Percentiles rank a stretch among this genome's conserved stretches.
Conservation (phyloP, 2,888 invertebrate species). For the Chironomus riparius region DNA sequence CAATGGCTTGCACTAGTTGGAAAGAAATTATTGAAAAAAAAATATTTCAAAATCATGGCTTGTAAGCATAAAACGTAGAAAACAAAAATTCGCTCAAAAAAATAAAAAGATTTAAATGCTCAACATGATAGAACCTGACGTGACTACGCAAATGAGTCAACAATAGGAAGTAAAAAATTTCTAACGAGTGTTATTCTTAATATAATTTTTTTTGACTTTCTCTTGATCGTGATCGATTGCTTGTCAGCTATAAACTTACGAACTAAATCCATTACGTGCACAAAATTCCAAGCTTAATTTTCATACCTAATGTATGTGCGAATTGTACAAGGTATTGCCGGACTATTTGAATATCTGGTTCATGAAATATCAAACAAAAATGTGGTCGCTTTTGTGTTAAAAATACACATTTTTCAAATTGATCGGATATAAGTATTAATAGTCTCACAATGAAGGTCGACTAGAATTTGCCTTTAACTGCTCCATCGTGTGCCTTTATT, state of each 20-base stretch:
- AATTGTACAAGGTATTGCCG: background rate
- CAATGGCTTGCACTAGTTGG: background rate
- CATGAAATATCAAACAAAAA: background rate
- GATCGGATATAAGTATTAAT: background rate
- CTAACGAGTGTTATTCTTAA: background rate
- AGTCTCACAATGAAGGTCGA: background rate
- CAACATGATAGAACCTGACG: background rate
- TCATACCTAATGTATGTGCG: background rate
- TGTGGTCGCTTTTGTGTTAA: background rate
- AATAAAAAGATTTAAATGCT: background rate
- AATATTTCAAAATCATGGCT: too few species aligned
- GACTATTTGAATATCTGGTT: background rate
- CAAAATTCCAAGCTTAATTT: background rate
- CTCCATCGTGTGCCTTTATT: background rate
- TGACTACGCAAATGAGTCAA: background rate
- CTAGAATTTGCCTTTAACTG: background rate
- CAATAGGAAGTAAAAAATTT: background rate
- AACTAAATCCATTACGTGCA: background rate
- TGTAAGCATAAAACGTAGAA: too few species aligned
- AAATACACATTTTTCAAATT: background rate
- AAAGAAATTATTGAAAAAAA: background rate
- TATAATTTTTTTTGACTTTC: background rate
- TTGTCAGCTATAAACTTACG: background rate
- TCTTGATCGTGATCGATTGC: background rate
- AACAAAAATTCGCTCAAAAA: background rate